Evolutionary conservation across 1,140 invertebrate species (phyloP), one percentile per base, ranked within the genome.

Genomic region (Drosophila nasuta): DNA sequence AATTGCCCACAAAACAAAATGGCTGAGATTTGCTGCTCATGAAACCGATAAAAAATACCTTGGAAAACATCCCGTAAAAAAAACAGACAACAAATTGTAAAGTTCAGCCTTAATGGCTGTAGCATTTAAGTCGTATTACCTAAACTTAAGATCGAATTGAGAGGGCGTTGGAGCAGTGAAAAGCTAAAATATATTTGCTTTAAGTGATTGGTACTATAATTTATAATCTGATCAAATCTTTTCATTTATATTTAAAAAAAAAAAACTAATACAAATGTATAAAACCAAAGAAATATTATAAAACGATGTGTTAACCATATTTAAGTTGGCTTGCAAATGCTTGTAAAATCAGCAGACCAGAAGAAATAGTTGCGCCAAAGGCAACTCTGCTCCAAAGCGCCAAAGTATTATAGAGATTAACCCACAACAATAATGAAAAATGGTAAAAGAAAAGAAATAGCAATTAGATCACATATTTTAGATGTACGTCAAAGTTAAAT

Each of bases 401-500:
- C 43, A 17, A n/a, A 41, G 58, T 63, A 56, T 25, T 56, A 13
- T 20, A 69, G 56, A 62, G 28, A 66, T 45, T 56, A 67, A 33
- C 66, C 25, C 65, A 58, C 58, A 56, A 38, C 57, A 67, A 64
- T 69, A 77, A 73, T 54, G 38, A 41, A 49, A 25, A 48, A 57
- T 5, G 13, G 11, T 38, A 10, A 33, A 57, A 62, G 72, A 11
- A 13, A 62, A 48, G 17, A 69, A 63, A 52, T 63, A 65, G 62
- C 41, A 65, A 74, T 52, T 72, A 79, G 83, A 79, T 81, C 78
- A 85, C 82, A 86, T 86, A 85, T 73, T 86, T 85, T 88, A 88
- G 85, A 70, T 89, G 85, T 88, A 88, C 81, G 78, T 85, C 85
- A 88, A 72, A 85, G 33, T 62, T 81, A 85, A 88, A 81, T 89